Evolutionary conservation across 2,888 invertebrate species (phyloP).

Genomic region (Dryobotodes eremita): DNA sequence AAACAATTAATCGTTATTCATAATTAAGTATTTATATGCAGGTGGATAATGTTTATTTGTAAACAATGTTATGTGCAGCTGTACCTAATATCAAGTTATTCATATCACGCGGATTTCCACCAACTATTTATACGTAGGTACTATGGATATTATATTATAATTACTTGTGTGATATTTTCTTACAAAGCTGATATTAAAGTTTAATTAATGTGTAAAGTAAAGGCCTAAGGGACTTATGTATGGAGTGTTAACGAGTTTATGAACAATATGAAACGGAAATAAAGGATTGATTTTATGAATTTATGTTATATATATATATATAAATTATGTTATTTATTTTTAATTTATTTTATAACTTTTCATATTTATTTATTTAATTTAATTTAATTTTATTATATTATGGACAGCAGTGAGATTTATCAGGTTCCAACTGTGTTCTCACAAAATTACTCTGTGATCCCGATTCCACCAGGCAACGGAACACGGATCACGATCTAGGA

Average conservation of each 20-base stretch:
- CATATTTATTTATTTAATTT: too few relatives aligned
- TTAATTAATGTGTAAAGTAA: constrained; percentile 28
- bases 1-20: constrained; percentile 24
- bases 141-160: not conserved
- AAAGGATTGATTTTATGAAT: not conserved
- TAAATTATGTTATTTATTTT: too few relatives aligned
- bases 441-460: constrained; percentile 11
- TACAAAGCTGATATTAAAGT: constrained; percentile 24
- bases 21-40: constrained; percentile 34
- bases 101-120: constrained; percentile 14
- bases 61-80: constrained; percentile 35
- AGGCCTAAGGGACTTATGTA: constrained; percentile 16
- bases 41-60: constrained; percentile 32
- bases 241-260: constrained; percentile 21
- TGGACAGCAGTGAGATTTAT: not conserved
- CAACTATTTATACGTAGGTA: not conserved
- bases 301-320: too few relatives aligned
- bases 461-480: constrained; percentile 16
- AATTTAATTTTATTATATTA: not conserved
- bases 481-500: constrained; percentile 36
- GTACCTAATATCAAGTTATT: constrained; percentile 41
- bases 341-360: too few relatives aligned
- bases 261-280: constrained; percentile 3
- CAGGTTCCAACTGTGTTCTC: constrained; percentile 1
- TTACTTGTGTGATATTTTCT: constrained; percentile 25